Percentiles rank a stretch among this genome's conserved stretches.
These are phyloP conservation scores for Bufo bufo DNA, from an alignment of 2,113 vertebrate species.

Conservation along the genomic window DNA sequence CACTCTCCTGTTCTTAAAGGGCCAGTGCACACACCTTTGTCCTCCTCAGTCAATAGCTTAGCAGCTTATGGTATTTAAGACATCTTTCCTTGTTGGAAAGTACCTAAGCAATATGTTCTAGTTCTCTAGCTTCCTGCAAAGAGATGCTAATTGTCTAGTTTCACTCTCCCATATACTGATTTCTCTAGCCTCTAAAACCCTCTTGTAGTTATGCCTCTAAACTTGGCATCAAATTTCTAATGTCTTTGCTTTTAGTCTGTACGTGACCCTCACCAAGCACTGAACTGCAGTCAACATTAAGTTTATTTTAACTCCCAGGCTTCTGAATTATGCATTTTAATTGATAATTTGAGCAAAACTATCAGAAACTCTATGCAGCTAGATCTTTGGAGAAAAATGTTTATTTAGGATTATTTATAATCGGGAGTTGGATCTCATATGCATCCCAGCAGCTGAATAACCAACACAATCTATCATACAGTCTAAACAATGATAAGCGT, in stretches of 20 bases:
- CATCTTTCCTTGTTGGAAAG: too few species aligned
- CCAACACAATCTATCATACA: conserved; percentile 12
- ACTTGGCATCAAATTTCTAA: too few species aligned
- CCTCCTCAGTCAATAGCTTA: too few species aligned
- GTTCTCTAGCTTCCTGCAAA: too few species aligned
- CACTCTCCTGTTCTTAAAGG: too few species aligned
- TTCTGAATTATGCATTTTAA: conserved; percentile 8
- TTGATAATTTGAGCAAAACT: background rate
- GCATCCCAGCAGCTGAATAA: conserved; percentile 33
- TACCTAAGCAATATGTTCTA: too few species aligned
- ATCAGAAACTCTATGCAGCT: conserved; percentile 1
- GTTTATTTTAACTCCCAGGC: background rate
- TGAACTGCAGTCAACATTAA: background rate
- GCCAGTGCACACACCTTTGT: too few species aligned
- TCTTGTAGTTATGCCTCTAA: too few species aligned
- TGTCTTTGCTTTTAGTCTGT: background rate
- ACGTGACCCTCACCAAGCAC: background rate
- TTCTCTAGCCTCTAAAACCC: too few species aligned
- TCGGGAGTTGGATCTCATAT: conserved; percentile 8
- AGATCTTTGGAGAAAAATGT: background rate
- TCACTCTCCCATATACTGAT: too few species aligned
- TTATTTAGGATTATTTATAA: conserved; percentile 46
- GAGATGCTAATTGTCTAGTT: too few species aligned
- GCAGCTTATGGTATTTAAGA: too few species aligned
- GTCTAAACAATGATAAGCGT: conserved; percentile 31